Evolutionary conservation across 2,888 invertebrate genomes (phyloP).

Genomic region (Drosophila rellima): DNA sequence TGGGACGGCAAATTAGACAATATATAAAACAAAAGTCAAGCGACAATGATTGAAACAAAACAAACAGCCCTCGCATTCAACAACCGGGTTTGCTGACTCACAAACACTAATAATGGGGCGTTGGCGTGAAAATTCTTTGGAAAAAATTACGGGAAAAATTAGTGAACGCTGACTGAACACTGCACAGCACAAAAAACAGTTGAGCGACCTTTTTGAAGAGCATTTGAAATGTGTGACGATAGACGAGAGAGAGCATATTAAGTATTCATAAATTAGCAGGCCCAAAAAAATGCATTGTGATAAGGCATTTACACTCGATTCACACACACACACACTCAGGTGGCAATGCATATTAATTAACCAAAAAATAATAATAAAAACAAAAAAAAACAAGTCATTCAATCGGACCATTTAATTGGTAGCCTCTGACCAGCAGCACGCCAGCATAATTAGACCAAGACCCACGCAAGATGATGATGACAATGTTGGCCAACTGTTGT

Average conservation of each 20-base stretch:
- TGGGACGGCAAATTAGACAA: slow-evolving; percentile 64
- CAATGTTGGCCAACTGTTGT: slow-evolving; percentile 20
- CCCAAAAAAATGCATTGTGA: slow-evolving; percentile 35
- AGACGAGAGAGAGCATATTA: neutral
- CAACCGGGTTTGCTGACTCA: slow-evolving; percentile 50
- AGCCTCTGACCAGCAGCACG: slow-evolving; percentile 39
- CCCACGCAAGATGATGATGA: slow-evolving; percentile 54
- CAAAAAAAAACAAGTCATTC: slow-evolving; percentile 26
- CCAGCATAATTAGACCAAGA: slow-evolving; percentile 80
- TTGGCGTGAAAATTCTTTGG: slow-evolving; percentile 80
- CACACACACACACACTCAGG: neutral
- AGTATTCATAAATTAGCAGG: slow-evolving; percentile 34
- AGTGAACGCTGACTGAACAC: slow-evolving; percentile 53
- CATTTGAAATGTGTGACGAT: neutral
- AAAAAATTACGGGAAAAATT: slow-evolving; percentile 57
- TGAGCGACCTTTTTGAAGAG: slow-evolving; percentile 45
- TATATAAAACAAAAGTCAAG: slow-evolving; percentile 60
- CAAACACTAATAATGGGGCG: slow-evolving; percentile 59
- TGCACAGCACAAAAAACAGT: slow-evolving; percentile 35
- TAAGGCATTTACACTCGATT: neutral
- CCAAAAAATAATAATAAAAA: slow-evolving; percentile 11
- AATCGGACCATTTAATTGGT: slow-evolving; percentile 20
- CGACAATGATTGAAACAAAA: slow-evolving; percentile 14
- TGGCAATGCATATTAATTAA: slow-evolving; percentile 24
- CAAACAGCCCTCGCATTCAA: slow-evolving; percentile 17